These are phyloP conservation scores for Carassius carassius DNA, from an alignment of 2,113 vertebrate species.

Conservation along the genomic window DNA sequence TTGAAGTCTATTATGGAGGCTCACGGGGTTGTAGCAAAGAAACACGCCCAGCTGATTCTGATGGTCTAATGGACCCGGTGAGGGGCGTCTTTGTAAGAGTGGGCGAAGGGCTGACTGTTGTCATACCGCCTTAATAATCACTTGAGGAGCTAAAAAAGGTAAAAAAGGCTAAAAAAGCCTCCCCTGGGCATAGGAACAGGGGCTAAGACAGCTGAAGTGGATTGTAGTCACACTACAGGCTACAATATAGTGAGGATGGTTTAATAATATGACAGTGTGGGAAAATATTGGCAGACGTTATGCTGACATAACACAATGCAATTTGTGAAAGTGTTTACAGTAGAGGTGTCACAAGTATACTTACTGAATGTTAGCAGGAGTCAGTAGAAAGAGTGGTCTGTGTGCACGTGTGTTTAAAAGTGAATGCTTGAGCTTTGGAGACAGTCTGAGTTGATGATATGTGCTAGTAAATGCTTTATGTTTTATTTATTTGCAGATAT, in stretches of 20 bases:
- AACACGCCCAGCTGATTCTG: slow-evolving; percentile 57
- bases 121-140: slow-evolving; percentile 54
- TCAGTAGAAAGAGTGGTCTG: not conserved
- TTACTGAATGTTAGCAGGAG: not conserved
- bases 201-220: slow-evolving; percentile 29
- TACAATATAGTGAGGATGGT: not conserved
- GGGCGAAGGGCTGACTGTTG: slow-evolving; percentile 37
- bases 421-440: not conserved
- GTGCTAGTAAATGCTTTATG: not conserved
- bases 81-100: slow-evolving; percentile 53
- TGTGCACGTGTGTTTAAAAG: not conserved
- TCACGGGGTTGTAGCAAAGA: slow-evolving; percentile 30
- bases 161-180: too few species aligned
- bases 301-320: slow-evolving; percentile 23
- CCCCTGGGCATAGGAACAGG: slow-evolving; percentile 42
- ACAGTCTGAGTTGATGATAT: not conserved
- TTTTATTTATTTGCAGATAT: slow-evolving; percentile 1
- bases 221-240: slow-evolving; percentile 26
- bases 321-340: slow-evolving; percentile 4
- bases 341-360: not conserved
- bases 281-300: not conserved
- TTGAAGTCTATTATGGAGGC: slow-evolving; percentile 48
- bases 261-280: slow-evolving; percentile 3
- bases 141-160: slow-evolving; percentile 49
- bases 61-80: slow-evolving; percentile 38